Conservation (phyloP, 2,888 invertebrate genomes). For the Selenia dentaria region DNA sequence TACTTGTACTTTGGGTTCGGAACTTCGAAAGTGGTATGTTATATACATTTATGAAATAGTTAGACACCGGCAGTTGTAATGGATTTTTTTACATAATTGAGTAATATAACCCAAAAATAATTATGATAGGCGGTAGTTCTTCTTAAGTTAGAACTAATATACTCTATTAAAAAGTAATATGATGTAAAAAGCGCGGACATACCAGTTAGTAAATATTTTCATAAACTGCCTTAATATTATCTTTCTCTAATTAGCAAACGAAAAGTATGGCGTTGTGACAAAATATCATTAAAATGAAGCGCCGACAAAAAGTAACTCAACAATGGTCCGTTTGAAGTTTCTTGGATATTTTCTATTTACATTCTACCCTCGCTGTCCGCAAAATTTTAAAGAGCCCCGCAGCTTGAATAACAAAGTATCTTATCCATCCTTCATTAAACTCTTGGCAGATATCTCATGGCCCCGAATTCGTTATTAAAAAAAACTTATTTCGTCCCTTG, state of each 20-base stretch:
- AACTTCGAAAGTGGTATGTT: background rate
- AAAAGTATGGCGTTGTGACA: no score
- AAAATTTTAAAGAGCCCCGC: conserved; percentile 24
- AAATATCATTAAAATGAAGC: conserved; percentile 2
- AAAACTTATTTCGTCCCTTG: conserved; percentile 38
- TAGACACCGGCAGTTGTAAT: no score
- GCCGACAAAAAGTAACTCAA: conserved; percentile 18
- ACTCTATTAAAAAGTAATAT: no score
- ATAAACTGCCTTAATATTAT: no score
- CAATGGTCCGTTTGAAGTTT: conserved; percentile 15
- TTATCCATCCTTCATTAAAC: conserved; percentile 45
- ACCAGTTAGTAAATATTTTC: no score
- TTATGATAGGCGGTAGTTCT: no score
- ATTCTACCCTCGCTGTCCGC: conserved; percentile 19
- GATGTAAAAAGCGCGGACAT: no score
- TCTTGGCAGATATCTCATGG: conserved; percentile 40
- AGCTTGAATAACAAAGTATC: conserved; percentile 34
- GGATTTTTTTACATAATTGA: no score
- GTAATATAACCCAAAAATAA: no score
- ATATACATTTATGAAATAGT: no score
- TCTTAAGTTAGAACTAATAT: no score
- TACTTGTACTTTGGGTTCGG: background rate
- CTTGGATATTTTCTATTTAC: conserved; percentile 25
- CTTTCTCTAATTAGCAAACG: no score
- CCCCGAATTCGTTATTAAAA: conserved; percentile 47